These are phyloP conservation scores for Pseudocheirus occidentalis DNA, from an alignment of 2,797 vertebrate species.

Conservation along the genomic window DNA sequence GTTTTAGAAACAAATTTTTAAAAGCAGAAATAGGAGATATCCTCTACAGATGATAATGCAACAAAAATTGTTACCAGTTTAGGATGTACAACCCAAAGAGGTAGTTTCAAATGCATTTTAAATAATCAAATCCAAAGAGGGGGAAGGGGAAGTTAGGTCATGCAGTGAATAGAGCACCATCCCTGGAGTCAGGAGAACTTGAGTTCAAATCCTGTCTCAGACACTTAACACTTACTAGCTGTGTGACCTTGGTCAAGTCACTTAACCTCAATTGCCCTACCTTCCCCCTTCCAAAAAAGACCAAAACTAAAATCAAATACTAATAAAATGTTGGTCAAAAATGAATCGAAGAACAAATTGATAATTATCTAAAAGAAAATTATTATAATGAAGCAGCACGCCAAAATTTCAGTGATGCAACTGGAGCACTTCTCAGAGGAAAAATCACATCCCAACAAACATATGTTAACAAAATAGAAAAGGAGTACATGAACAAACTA, in stretches of 20 bases:
- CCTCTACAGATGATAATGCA: background rate
- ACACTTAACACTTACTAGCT: no score
- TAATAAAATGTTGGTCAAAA: background rate
- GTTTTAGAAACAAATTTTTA: background rate
- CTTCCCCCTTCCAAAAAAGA: no score
- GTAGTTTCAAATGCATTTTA: background rate
- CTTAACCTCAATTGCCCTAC: no score
- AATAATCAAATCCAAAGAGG: background rate
- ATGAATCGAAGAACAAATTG: background rate
- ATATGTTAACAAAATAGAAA: background rate
- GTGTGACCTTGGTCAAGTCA: no score
- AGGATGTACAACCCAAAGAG: background rate
- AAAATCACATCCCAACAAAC: background rate
- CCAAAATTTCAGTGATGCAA: background rate
- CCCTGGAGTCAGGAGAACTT: no score
- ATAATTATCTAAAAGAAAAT: background rate
- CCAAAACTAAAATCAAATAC: no score
- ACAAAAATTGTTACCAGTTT: background rate
- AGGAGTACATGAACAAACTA: background rate
- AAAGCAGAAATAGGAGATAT: background rate
- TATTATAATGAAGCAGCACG: background rate
- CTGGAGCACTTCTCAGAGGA: background rate
- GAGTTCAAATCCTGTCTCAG: no score
- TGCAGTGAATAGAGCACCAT: no score
- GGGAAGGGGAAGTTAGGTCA: no score